Conservation (phyloP, 2,888 invertebrate species). For the Ommatoiulus sabulosus region DNA sequence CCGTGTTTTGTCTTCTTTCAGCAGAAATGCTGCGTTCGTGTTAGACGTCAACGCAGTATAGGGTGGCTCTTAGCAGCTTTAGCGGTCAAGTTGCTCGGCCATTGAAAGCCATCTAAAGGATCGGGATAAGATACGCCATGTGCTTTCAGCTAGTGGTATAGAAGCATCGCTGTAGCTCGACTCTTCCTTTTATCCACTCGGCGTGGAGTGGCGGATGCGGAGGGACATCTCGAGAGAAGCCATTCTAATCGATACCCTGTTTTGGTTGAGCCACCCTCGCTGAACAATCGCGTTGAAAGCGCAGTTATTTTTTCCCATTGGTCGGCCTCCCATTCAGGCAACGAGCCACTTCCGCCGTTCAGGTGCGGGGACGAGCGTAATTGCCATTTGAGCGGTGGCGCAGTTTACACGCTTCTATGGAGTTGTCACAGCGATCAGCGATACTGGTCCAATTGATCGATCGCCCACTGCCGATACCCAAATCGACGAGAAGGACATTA, state of each 20-base stretch:
- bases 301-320: conserved; percentile 35
- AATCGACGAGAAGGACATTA: conserved; percentile 10
- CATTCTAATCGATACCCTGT: conserved; percentile 11
- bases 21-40: too few relatives aligned
- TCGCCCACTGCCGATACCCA: not conserved
- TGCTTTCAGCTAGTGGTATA: not conserved
- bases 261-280: conserved; percentile 17
- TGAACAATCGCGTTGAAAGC: conserved; percentile 13
- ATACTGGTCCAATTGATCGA: conserved; percentile 3
- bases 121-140: not conserved
- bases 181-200: not conserved
- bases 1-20: too few relatives aligned
- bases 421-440: conserved; percentile 33
- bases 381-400: conserved; percentile 24
- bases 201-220: not conserved
- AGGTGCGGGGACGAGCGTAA: conserved; percentile 32
- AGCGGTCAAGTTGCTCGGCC: not conserved
- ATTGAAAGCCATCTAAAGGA: not conserved
- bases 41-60: not conserved
- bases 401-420: conserved; percentile 23
- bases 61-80: not conserved
- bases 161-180: not conserved
- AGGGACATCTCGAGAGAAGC: not conserved
- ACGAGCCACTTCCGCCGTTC: conserved; percentile 35
- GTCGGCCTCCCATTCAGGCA: not conserved